Evolutionary conservation across 2,888 invertebrate species (phyloP).

Genomic region (Adelognathus sp.): DNA sequence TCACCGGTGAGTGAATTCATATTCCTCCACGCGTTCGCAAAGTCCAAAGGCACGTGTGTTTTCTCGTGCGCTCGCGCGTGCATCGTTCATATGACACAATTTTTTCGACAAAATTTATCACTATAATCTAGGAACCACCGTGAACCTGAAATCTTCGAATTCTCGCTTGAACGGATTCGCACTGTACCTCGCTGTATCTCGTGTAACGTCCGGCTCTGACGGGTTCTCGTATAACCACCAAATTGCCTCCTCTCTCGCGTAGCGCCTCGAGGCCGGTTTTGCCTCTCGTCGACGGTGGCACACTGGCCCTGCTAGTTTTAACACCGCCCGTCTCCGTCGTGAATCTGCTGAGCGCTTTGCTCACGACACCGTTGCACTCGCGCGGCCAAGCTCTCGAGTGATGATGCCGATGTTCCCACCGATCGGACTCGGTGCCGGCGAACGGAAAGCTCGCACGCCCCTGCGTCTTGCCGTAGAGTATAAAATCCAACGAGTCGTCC

Average conservation of each 20-base stretch:
- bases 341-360: conserved; percentile 81
- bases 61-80: too few relatives aligned
- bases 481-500: conserved; percentile 81
- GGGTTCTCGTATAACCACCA: conserved; percentile 82
- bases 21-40: conserved; percentile 30
- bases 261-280: conserved; percentile 80
- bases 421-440: conserved; percentile 71
- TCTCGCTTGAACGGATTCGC: conserved; percentile 81
- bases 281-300: conserved; percentile 62
- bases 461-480: conserved; percentile 78
- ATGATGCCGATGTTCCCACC: conserved; percentile 76
- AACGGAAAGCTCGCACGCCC: conserved; percentile 78
- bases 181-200: conserved; percentile 82
- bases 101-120: neutral
- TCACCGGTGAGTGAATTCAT: too few relatives aligned
- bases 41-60: too few relatives aligned
- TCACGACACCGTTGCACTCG: conserved; percentile 81
- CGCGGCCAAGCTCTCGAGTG: conserved; percentile 76
- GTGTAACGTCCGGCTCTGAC: conserved; percentile 80
- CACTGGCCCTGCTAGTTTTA: conserved; percentile 11
- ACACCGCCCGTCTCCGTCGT: conserved; percentile 68
- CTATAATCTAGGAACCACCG: conserved; percentile 74
- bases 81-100: conserved; percentile 37
- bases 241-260: conserved; percentile 80
- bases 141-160: conserved; percentile 81